phyloP scores from a whole-genome alignment of 2,888 invertebrate species.

The Leucophora obtusa region DNA sequence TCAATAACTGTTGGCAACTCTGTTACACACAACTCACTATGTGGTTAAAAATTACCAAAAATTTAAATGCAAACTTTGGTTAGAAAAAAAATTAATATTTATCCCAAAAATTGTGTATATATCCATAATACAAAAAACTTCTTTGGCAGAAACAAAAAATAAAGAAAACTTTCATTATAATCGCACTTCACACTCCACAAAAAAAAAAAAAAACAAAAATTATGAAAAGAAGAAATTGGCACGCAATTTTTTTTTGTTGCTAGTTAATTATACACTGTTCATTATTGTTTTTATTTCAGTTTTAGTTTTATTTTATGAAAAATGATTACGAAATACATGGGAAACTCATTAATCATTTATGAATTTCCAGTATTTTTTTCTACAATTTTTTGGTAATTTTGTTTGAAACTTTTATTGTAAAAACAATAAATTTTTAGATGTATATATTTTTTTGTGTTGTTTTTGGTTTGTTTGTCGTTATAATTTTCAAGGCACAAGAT shows the following conservation, averaged over 20 bases:
- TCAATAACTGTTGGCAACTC: not conserved
- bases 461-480: not conserved
- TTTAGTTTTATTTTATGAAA: conserved; percentile 9
- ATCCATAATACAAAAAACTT: not conserved
- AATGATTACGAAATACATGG: conserved; percentile 55
- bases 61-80: not conserved
- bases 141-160: not conserved
- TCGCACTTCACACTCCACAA: not conserved
- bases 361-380: conserved; percentile 4
- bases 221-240: conserved; percentile 21
- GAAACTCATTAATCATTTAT: conserved; percentile 54
- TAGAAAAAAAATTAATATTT: not conserved
- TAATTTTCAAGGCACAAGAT: not conserved
- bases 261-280: conserved; percentile 5
- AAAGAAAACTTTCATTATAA: not conserved
- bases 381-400: conserved; percentile 14
- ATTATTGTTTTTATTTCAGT: conserved; percentile 8
- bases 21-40: not conserved
- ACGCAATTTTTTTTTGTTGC: conserved; percentile 23
- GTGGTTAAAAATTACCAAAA: not conserved
- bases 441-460: not conserved
- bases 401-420: not conserved
- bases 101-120: not conserved
- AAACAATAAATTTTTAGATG: not conserved
- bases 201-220: not conserved